Evolutionary conservation across 2,113 vertebrate genomes (phyloP).

Genomic region (Gorsachius goisagi): DNA sequence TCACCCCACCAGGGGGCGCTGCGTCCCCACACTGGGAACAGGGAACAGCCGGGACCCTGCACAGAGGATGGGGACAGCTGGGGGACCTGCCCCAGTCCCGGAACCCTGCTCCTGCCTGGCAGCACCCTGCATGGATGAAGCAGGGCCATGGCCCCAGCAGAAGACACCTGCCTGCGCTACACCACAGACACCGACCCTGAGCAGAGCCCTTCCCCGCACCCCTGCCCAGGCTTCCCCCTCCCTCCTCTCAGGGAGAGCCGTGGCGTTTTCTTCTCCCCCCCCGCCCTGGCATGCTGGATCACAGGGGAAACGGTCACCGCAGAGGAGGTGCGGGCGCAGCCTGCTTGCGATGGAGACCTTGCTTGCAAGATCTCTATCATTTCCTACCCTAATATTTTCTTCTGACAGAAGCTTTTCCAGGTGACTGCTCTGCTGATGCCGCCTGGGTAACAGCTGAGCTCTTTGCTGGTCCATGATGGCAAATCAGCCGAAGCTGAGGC

Average conservation of each 20-base stretch:
- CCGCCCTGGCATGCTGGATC: accelerated
- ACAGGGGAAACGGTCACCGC: accelerated
- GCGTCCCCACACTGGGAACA: background rate
- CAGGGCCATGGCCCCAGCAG: background rate
- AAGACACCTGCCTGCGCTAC: accelerated
- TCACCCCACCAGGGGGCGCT: background rate
- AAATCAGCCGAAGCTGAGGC: constrained; percentile 16
- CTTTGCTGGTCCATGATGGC: constrained; percentile 55
- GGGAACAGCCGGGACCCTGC: background rate
- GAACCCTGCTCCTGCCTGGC: background rate
- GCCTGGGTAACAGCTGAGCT: constrained; percentile 61
- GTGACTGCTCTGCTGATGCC: constrained; percentile 63
- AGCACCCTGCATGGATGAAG: background rate
- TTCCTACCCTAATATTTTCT: background rate
- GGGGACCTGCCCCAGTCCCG: accelerated
- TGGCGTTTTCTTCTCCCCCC: background rate
- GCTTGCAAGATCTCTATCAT: constrained; percentile 31
- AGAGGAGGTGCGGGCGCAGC: background rate
- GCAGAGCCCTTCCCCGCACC: background rate
- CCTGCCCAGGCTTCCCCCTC: background rate
- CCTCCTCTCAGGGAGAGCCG: accelerated
- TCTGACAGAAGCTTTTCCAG: constrained; percentile 56
- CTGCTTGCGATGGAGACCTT: constrained; percentile 19
- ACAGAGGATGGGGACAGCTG: background rate
- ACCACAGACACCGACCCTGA: accelerated